Base-by-base conservation (phyloP, 2,113 vertebrate species). In the Xiphophorus hellerii region DNA sequence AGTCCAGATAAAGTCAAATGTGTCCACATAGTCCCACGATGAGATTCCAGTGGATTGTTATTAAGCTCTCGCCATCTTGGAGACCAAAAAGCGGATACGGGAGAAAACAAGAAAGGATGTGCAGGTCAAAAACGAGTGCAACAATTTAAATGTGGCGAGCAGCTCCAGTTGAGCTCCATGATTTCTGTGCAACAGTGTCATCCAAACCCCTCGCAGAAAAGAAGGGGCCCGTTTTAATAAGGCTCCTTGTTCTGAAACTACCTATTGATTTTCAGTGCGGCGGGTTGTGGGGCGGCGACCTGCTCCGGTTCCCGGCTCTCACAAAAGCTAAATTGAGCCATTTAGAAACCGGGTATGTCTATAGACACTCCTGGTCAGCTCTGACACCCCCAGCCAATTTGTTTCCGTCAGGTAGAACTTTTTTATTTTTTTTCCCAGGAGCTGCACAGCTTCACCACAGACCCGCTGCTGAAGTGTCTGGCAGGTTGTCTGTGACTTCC, bases 201-300 rank as follows among this genome's bases (percentile, higher is more conserved):
- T 91, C 87, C 88, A 74, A 91, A 91, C 89, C 88, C 71, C 81
- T 89, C 66, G 74, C 81, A 80, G 91, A 86, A 91, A 88, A 11
- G 91, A 88, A 89, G 85, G 81, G 80, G 81, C 76, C 77, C 33
- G 82, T 92, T 92, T 94, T 93, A 94, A 94, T 92, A 93, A 92
- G 89, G 84, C 86, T 73, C 88, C 91, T 93, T 92, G 90, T 94
- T 94, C 93, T 92, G 89, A 91, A 94, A 94, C 83, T 91, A 92
- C 88, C 78, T 95, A 95, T 95, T 95, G 94, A 95, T 95, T 95
- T 95, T 78, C 77, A 69, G 88, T 81, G 77, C 87, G 90, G 89
- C 84, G 58, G 88, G 80, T 84, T 87, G 90, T 91, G 89, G 88
- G 84, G 81, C 76, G 78, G 74, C 90, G 89, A 88, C 89, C 89